These are phyloP conservation scores for Hetaerina titia DNA, from an alignment of 2,888 invertebrate species.

Conservation along the genomic window DNA sequence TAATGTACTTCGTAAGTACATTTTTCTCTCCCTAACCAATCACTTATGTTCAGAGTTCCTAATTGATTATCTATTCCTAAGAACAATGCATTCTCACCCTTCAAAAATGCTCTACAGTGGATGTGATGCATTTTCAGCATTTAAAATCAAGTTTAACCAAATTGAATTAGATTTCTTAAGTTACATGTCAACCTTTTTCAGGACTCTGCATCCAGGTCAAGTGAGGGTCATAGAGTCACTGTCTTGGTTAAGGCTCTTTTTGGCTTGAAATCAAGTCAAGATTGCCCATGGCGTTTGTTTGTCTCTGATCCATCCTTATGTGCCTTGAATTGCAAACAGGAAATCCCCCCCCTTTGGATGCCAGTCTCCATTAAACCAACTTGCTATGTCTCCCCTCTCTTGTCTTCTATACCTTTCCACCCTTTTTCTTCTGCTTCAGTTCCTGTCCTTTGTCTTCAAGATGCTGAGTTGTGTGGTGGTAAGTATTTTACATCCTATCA, in stretches of 20 bases:
- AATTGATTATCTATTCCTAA: too few species aligned
- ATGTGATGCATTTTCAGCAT: too few species aligned
- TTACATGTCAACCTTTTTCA: not conserved
- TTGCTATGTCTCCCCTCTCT: slow-evolving; percentile 27
- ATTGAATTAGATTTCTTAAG: not conserved
- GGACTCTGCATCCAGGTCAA: not conserved
- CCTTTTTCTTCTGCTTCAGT: not conserved
- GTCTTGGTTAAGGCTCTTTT: slow-evolving; percentile 42
- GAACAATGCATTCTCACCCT: too few species aligned
- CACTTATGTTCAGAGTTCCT: too few species aligned
- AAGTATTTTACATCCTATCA: not conserved
- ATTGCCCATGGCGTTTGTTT: not conserved
- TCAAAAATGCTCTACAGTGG: too few species aligned
- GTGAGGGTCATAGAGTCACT: slow-evolving; percentile 41
- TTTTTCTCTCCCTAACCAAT: too few species aligned
- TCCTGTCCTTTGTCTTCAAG: slow-evolving; percentile 34
- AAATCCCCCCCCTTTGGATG: slow-evolving; percentile 15
- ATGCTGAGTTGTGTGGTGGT: slow-evolving; percentile 45
- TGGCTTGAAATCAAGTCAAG: slow-evolving; percentile 1
- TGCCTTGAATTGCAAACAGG: slow-evolving; percentile 15
- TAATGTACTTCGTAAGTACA: too few species aligned
- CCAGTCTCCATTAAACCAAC: slow-evolving; percentile 12
- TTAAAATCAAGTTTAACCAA: too few species aligned
- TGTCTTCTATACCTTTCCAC: not conserved
- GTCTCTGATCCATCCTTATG: slow-evolving; percentile 31